A percentile compares a stretch with the other conserved stretches of the same genome.
phyloP scores from a whole-genome alignment of 2,888 invertebrate species.

The Orchestes rusci region DNA sequence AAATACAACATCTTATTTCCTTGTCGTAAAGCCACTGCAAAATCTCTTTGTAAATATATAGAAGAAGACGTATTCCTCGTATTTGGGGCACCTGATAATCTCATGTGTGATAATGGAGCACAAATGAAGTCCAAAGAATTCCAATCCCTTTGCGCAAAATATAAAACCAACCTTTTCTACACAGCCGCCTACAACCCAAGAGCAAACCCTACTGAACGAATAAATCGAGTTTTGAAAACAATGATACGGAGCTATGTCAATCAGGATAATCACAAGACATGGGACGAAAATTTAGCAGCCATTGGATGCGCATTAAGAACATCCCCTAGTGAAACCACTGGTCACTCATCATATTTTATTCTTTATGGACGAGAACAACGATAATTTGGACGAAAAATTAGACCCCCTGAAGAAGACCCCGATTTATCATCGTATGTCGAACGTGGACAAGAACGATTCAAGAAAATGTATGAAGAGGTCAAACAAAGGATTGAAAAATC shows the following conservation, averaged over 20 bases:
- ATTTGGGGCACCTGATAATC: neutral
- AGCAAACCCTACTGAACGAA: neutral
- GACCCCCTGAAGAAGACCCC: neutral
- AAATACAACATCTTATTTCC: slow-evolving; percentile 5
- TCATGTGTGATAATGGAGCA: no score
- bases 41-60: neutral
- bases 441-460: neutral
- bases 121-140: no score
- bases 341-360: neutral
- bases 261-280: slow-evolving; percentile 14
- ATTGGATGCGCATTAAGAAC: slow-evolving; percentile 4
- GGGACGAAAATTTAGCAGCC: slow-evolving; percentile 16
- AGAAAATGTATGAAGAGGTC: neutral
- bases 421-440: neutral
- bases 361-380: neutral
- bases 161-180: slow-evolving; percentile 2
- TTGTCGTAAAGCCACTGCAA: slow-evolving; percentile 1
- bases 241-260: slow-evolving; percentile 12
- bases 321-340: neutral
- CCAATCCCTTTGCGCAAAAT: neutral
- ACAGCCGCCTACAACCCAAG: no score
- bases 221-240: slow-evolving; percentile 17
- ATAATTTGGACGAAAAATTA: neutral
- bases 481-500: neutral
- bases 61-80: slow-evolving; percentile 1